phyloP scores from a whole-genome alignment of 2,797 vertebrate genomes.

The Natrix natrix region DNA sequence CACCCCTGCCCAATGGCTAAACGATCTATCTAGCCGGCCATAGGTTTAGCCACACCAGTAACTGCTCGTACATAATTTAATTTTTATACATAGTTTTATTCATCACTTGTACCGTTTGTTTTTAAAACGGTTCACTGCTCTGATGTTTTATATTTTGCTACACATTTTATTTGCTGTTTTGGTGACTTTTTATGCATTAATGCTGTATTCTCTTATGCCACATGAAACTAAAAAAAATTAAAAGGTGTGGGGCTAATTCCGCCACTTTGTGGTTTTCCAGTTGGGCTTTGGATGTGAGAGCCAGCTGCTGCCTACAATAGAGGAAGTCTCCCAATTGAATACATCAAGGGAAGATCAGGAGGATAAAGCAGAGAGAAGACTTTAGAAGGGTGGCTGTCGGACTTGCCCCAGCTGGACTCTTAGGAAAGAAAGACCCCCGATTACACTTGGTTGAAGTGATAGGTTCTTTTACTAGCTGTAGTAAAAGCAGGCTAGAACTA shows the following conservation, averaged over 20 bases:
- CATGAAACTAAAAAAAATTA: neutral
- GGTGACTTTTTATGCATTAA: neutral
- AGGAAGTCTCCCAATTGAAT: neutral
- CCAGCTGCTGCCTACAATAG: neutral
- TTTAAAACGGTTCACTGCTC: neutral
- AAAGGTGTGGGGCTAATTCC: neutral
- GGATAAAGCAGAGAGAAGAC: neutral
- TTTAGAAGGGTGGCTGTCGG: neutral
- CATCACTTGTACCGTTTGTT: neutral
- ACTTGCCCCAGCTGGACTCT: neutral
- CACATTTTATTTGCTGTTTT: neutral
- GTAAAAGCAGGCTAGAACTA: neutral
- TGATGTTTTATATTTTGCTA: neutral
- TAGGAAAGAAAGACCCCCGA: neutral
- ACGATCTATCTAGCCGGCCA: neutral
- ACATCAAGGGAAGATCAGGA: neutral
- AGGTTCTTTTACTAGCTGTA: neutral
- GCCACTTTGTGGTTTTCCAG: neutral
- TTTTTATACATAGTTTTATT: neutral
- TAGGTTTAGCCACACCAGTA: neutral
- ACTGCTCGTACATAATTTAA: neutral
- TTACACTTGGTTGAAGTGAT: neutral
- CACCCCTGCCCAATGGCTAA: neutral
- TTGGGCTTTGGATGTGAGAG: neutral
- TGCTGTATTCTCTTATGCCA: neutral